Conservation (phyloP, 2,888 invertebrate species). For the Rhagonycha fulva region DNA sequence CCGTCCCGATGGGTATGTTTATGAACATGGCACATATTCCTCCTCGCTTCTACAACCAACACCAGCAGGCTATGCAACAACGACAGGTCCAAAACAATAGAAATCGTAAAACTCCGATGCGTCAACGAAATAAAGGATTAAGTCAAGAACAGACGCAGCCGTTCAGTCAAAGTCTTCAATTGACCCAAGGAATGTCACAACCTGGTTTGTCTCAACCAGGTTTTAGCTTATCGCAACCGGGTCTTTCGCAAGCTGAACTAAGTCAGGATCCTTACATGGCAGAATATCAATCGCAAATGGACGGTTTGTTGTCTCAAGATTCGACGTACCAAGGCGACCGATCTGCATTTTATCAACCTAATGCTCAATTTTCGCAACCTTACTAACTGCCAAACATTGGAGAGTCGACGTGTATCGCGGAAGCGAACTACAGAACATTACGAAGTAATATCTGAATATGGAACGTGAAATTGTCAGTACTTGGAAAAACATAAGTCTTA, state of each 20-base stretch:
- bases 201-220: conserved; percentile 68
- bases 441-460: conserved; percentile 50
- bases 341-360: conserved; percentile 62
- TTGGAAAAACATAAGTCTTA: conserved; percentile 43
- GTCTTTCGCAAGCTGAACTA: conserved; percentile 72
- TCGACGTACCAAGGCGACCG: conserved; percentile 60
- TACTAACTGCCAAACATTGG: conserved; percentile 61
- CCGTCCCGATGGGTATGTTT: conserved; percentile 93
- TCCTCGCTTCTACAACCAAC: conserved; percentile 76
- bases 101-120: conserved; percentile 30
- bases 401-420: conserved; percentile 48
- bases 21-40: conserved; percentile 86
- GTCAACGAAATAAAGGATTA: conserved; percentile 35
- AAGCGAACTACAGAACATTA: conserved; percentile 50
- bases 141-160: conserved; percentile 56
- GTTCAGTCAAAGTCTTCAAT: conserved; percentile 69
- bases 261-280: conserved; percentile 83
- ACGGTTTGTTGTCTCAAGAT: conserved; percentile 90
- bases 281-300: conserved; percentile 92
- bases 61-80: conserved; percentile 68
- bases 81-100: conserved; percentile 54
- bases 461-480: conserved; percentile 48
- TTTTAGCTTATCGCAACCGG: conserved; percentile 69
- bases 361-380: conserved; percentile 68
- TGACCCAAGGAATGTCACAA: conserved; percentile 79